Conservation (phyloP, 2,797 vertebrate species). For the Microctenopoma lineatum region DNA sequence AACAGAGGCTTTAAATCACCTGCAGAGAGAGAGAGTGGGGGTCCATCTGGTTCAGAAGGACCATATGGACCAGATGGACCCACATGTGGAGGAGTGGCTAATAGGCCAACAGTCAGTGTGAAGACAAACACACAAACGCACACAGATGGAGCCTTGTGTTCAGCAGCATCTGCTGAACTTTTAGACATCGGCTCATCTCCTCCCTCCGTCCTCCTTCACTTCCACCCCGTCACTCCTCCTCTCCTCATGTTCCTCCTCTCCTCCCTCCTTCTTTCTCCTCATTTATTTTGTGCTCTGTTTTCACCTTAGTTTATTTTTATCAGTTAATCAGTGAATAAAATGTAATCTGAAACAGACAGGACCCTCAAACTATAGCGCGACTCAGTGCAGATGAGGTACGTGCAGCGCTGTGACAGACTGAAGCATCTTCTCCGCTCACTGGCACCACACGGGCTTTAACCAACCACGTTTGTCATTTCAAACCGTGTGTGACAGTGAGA, state of each 20-base stretch:
- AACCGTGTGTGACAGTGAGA: no score
- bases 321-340: no score
- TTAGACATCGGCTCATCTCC: slow-evolving; percentile 12
- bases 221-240: slow-evolving; percentile 12
- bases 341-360: no score
- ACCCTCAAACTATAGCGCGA: no score
- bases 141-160: slow-evolving; percentile 45
- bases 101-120: slow-evolving; percentile 35
- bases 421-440: no score
- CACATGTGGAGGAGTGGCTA: slow-evolving; percentile 61
- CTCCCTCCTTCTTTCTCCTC: background rate
- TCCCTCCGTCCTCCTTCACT: slow-evolving; percentile 6
- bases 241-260: background rate
- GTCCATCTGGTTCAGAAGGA: slow-evolving; percentile 48
- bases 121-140: slow-evolving; percentile 22
- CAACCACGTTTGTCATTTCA: no score
- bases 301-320: no score
- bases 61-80: slow-evolving; percentile 68
- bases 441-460: no score
- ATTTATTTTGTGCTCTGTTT: no score
- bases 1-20: slow-evolving; percentile 61
- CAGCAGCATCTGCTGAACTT: slow-evolving; percentile 52
- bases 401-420: no score
- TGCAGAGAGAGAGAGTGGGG: slow-evolving; percentile 25
- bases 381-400: no score